A percentile compares a stretch with the other conserved stretches of the same genome.
Evolutionary conservation across 2,888 invertebrate genomes (phyloP).

Genomic region (Macaria notata): DNA sequence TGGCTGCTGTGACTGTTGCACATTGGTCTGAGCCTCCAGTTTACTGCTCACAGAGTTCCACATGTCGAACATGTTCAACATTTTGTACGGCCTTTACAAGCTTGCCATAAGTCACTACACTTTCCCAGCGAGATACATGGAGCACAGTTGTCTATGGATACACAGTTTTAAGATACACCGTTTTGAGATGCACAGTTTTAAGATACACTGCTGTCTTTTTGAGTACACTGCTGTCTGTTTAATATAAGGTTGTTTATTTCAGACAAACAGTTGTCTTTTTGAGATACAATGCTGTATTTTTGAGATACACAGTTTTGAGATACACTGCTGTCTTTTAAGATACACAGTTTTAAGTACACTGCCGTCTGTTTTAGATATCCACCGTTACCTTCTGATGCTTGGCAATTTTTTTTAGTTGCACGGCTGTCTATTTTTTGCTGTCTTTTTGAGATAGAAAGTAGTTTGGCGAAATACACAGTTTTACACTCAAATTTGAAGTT

Average conservation of each 20-base stretch:
- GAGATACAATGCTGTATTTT: no score
- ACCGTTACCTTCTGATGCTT: no score
- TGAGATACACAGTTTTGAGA: background rate
- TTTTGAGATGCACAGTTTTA: background rate
- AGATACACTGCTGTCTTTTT: background rate
- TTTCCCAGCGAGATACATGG: slow-evolving; percentile 27
- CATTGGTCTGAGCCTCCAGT: slow-evolving; percentile 85
- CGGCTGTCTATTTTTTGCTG: no score
- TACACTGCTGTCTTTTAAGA: background rate
- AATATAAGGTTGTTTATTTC: background rate
- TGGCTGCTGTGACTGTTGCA: slow-evolving; percentile 86
- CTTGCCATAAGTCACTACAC: slow-evolving; percentile 25
- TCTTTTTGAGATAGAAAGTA: no score
- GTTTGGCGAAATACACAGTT: no score
- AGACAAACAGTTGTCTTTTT: no score
- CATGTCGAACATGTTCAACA: slow-evolving; percentile 90
- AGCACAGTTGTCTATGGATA: no score
- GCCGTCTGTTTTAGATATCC: no score
- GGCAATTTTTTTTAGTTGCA: no score
- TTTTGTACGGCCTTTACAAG: slow-evolving; percentile 55
- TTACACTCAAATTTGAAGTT: no score
- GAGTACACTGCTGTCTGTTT: background rate
- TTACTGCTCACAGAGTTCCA: slow-evolving; percentile 90
- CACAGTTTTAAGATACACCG: no score
- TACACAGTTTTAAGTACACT: background rate